Base-by-base conservation (phyloP, 2,113 vertebrate genomes). In the Dipodomys spectabilis region DNA sequence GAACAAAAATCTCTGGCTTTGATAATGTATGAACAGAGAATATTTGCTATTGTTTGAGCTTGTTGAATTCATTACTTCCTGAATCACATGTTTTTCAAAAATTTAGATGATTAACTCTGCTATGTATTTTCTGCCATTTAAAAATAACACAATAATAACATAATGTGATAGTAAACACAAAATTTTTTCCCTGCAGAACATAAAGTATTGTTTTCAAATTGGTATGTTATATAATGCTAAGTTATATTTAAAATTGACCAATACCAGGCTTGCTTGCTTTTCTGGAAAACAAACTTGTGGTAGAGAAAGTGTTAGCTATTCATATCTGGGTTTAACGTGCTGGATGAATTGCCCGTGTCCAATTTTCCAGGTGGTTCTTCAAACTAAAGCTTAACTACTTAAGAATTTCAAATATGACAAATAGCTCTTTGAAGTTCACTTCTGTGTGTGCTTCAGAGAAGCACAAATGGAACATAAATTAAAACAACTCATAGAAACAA, bases 371-470 rank as follows among this genome's bases (percentile, higher is more conserved):
- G 75, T 96, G 53, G 19, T 96, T 97, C 95, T 97, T 97, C 95
- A 97, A 95, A 96, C 88, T 82, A 93, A 95, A 86, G 32, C 80
- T 98, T 97, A 98, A 97, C 96, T 96, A 95, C 2, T 45, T 95
- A 98, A 96, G 82, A 95, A 94, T 96, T 92, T 94, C 90, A 96
- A 97, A 96, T 95, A 95, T 88, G 97, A 97, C 91, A 96, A 98
- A 97, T 94, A 97, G 88, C 39, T 93, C 93, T 98, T 97, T 98
- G 97, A 98, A 97, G 96, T 92, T 97, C 97, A 97, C 95, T 97
- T 98, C 96, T 98, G 94, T 96, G 87, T 95, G 74, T 94, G 85
- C 80, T 90, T 97, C 92, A 95, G 95, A 97, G 97, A 97, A 98
- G 94, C 94, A 96, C 72, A 97, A 94, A 94, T 90, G 62, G 95